These are phyloP conservation scores for Drosophila pullipes DNA, from an alignment of 2,888 invertebrate species.

Conservation along the genomic window DNA sequence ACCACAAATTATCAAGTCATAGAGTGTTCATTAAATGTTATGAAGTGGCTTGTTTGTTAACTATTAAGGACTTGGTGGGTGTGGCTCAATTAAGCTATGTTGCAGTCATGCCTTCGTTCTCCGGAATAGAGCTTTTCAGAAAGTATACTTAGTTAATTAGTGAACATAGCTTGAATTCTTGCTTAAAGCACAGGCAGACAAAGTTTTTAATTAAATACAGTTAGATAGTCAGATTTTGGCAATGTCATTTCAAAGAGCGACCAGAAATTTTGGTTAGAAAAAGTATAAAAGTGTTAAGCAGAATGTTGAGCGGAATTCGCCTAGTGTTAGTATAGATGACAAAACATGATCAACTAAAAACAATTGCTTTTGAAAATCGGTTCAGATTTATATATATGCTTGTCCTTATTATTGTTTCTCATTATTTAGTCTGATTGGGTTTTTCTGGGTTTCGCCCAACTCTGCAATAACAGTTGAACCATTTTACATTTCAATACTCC, in stretches of 20 bases:
- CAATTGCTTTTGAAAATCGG: neutral
- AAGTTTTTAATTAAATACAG: slow-evolving; percentile 8
- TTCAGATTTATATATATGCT: neutral
- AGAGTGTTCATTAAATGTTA: slow-evolving; percentile 76
- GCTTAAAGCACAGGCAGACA: slow-evolving; percentile 5
- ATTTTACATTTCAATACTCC: neutral
- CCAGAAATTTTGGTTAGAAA: neutral
- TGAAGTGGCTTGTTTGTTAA: slow-evolving; percentile 33
- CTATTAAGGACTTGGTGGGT: slow-evolving; percentile 20
- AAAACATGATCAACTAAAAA: neutral
- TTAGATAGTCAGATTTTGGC: slow-evolving; percentile 3
- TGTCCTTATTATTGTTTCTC: too few species aligned
- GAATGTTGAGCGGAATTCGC: neutral
- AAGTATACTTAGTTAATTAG: slow-evolving; percentile 14
- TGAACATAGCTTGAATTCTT: neutral
- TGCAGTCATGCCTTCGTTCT: neutral
- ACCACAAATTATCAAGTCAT: slow-evolving; percentile 80
- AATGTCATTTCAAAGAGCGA: neutral
- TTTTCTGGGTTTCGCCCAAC: neutral
- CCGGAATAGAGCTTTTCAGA: neutral
- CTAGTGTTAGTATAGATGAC: neutral
- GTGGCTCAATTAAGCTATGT: slow-evolving; percentile 9
- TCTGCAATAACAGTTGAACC: neutral
- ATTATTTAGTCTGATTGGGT: neutral
- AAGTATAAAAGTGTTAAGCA: neutral